Evolutionary conservation across 2,113 vertebrate genomes (phyloP).

Genomic region (Antigone vipio): DNA sequence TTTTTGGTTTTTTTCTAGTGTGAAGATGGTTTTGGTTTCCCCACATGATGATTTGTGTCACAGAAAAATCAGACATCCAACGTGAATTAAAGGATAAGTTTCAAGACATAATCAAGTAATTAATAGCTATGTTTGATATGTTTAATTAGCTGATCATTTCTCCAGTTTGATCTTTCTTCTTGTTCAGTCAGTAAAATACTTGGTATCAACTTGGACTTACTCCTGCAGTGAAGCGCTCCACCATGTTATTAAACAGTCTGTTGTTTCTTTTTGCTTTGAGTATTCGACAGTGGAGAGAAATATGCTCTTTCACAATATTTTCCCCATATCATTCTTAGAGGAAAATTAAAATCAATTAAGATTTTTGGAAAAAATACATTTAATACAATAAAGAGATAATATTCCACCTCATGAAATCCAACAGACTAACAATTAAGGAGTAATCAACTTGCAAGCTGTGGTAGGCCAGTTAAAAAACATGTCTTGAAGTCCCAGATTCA

Average conservation of each 20-base stretch:
- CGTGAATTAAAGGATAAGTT: background rate
- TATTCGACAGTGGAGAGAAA: background rate
- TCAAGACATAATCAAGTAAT: background rate
- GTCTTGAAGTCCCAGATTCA: background rate
- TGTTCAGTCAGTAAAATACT: background rate
- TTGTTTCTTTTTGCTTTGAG: background rate
- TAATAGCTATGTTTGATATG: background rate
- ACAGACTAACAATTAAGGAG: background rate
- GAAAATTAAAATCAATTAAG: background rate
- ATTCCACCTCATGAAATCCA: background rate
- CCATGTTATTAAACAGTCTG: background rate
- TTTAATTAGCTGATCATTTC: background rate
- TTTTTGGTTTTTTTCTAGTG: fast-evolving
- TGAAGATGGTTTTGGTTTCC: background rate
- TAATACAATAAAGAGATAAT: background rate
- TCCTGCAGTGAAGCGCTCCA: background rate
- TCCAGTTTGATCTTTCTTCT: background rate
- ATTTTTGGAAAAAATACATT: background rate
- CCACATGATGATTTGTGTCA: background rate
- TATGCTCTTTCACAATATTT: background rate
- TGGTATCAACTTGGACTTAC: background rate
- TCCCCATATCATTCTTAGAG: background rate
- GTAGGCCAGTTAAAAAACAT: background rate
- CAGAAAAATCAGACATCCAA: background rate
- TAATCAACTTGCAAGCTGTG: background rate